Evolutionary conservation across 2,113 vertebrate species (phyloP).

Genomic region (Carettochelys insculpta): DNA sequence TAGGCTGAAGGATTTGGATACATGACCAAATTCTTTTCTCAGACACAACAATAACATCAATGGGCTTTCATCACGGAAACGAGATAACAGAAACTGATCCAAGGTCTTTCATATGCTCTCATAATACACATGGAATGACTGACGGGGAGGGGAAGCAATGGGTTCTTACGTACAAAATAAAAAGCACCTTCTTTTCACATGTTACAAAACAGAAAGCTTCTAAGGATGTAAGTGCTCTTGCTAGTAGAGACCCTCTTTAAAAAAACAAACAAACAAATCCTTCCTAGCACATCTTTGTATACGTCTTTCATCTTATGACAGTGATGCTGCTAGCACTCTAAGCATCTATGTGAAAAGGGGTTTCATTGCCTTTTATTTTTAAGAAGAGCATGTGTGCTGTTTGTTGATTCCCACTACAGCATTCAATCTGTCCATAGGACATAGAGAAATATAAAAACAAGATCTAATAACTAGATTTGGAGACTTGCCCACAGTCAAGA

Average conservation of each 20-base stretch:
- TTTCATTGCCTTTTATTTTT: neutral
- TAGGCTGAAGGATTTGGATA: neutral
- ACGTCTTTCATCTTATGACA: neutral
- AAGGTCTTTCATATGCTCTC: neutral
- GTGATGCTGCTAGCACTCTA: neutral
- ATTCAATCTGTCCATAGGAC: fast-evolving
- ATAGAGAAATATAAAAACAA: neutral
- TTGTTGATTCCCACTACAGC: neutral
- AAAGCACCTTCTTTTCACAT: neutral
- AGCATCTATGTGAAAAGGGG: neutral
- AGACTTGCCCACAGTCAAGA: neutral
- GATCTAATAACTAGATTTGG: neutral
- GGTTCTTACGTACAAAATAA: neutral
- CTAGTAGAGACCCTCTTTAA: neutral
- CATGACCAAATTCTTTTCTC: neutral
- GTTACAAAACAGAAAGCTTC: neutral
- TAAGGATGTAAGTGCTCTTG: neutral
- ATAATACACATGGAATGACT: neutral
- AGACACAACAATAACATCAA: fast-evolving
- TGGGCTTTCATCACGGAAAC: neutral
- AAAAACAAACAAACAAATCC: neutral
- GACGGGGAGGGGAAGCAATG: neutral
- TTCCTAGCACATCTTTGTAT: neutral
- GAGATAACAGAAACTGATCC: neutral
- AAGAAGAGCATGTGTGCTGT: neutral